phyloP scores from a whole-genome alignment of 2,888 invertebrate genomes.

The Noctua fimbriata region DNA sequence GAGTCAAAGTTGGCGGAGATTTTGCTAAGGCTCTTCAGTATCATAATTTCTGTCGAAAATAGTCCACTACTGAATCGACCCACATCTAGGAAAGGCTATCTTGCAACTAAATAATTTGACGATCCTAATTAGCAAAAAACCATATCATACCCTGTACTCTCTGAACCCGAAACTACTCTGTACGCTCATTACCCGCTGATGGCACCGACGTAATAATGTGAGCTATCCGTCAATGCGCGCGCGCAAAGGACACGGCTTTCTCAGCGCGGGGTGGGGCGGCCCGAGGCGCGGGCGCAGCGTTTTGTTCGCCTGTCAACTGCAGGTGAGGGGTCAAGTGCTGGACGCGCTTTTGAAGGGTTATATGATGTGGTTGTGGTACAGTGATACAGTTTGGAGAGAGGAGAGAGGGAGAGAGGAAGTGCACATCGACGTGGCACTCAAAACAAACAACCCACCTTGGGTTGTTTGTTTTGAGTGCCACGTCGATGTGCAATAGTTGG shows the following conservation, averaged over 20 bases:
- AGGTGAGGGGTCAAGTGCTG: conserved; percentile 69
- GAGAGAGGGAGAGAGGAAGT: background rate
- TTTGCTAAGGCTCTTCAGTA: background rate
- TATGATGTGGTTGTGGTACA: conserved; percentile 25
- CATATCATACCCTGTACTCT: conserved; percentile 11
- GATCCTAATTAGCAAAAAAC: conserved; percentile 23
- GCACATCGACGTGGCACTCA: too few relatives aligned
- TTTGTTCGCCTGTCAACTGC: conserved; percentile 75
- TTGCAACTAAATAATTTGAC: background rate
- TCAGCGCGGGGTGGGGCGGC: conserved; percentile 73
- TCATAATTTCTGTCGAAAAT: background rate
- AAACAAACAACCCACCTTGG: too few relatives aligned
- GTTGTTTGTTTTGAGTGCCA: background rate
- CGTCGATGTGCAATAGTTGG: background rate
- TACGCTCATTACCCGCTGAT: conserved; percentile 80
- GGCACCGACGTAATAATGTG: conserved; percentile 83
- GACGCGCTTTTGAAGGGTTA: conserved; percentile 52
- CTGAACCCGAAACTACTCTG: conserved; percentile 65
- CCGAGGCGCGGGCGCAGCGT: conserved; percentile 71
- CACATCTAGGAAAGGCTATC: background rate
- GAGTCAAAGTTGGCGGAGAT: background rate
- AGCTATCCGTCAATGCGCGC: conserved; percentile 84
- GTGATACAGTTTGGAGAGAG: conserved; percentile 41
- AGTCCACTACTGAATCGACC: background rate
- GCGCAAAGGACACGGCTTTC: conserved; percentile 85